These are phyloP conservation scores for Cranoglanis bouderius DNA, from an alignment of 2,113 vertebrate genomes.

Conservation along the genomic window DNA sequence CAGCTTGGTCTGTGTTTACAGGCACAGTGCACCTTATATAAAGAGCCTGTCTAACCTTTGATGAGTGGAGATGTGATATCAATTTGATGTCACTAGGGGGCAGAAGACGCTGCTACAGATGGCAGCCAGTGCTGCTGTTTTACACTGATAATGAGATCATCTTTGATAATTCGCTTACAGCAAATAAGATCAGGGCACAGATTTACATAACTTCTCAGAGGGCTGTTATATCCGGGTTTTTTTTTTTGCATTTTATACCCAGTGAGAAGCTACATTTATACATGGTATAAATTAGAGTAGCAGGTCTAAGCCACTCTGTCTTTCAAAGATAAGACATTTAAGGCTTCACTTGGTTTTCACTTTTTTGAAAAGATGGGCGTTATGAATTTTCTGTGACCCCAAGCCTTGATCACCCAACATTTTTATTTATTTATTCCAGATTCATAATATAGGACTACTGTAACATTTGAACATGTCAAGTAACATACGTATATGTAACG, in stretches of 20 bases:
- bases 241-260: not conserved
- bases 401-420: not conserved
- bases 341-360: not conserved
- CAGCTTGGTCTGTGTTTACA: constrained; percentile 26
- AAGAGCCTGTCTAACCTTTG: constrained; percentile 10
- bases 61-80: constrained; percentile 1
- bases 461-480: too few species aligned
- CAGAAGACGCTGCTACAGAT: not conserved
- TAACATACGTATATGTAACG: too few species aligned
- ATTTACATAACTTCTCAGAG: not conserved
- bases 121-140: not conserved
- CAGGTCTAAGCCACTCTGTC: not conserved
- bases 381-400: not conserved
- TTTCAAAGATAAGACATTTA: not conserved
- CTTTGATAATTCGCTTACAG: not conserved
- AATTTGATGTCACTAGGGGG: constrained; percentile 12
- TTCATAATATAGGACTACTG: too few species aligned
- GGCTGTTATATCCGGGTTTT: too few species aligned
- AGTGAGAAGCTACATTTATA: not conserved
- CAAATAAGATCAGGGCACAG: not conserved
- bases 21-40: not conserved
- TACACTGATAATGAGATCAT: not conserved
- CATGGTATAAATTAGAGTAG: not conserved
- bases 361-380: not conserved
- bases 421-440: not conserved